Base-by-base conservation (phyloP, 2,113 vertebrate genomes). In the Pampusana beccarii region DNA sequence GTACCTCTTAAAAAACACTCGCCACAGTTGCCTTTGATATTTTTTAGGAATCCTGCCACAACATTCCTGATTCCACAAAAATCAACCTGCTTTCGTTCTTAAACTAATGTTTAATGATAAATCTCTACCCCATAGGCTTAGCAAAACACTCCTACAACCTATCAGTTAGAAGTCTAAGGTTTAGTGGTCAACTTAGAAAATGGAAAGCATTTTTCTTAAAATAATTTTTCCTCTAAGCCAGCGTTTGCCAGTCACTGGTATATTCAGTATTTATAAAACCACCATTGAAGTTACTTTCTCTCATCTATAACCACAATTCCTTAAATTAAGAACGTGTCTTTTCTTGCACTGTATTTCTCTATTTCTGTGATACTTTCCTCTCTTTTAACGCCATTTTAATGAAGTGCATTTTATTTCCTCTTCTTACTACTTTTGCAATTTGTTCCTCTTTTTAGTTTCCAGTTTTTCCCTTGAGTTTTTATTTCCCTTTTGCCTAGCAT, bases 171-270 rank as follows among this genome's bases (percentile, higher is more conserved):
- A 62, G 28, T 23, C 29, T 40, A 71, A 44, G 11, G 24, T 56
- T 72, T 31, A 86, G 36, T 7, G n/a, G 25, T 51, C 15, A 72
- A 67, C 42, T 62, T 11, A 23, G 10, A 34, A 93, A 80, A 61
- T 0, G 5, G 12, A 73, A 64, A 66, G 36, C 48, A 21, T 34
- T 79, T 69, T 42, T 36, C 61, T 65, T 54, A 44, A 38, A 73
- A 64, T 16, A 65, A 15, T 70, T 71, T 29, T 21, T 42, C 12
- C 16, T 70, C 31, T 26, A 85, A 71, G 38, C 20, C 74, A 77
- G 7, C n/a, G 42, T 82, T 48, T 73, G 15, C 14, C 50, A 83
- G 61, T n/a, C 16, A 65, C 31, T 0, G 0, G 10, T 36, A 70
- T 14, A 57, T 15, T 70, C 16, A 34, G 36, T 50, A 36, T 66